These are phyloP conservation scores for Himalopsyche anomala DNA, from an alignment of 2,888 invertebrate genomes.

Conservation along the genomic window DNA sequence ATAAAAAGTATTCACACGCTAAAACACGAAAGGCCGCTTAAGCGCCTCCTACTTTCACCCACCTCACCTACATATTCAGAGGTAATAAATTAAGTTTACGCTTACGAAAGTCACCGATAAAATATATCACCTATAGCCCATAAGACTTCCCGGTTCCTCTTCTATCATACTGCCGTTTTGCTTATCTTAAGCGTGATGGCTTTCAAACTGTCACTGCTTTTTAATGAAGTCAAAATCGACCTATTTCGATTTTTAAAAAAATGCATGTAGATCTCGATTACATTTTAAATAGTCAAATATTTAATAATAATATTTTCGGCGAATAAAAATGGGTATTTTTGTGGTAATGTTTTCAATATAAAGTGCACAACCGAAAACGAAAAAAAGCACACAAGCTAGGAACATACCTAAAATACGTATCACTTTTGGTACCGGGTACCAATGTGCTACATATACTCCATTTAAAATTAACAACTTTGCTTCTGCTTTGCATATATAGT, in stretches of 20 bases:
- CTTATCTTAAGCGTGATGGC: background rate
- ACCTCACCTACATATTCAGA: background rate
- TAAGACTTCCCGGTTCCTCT: background rate
- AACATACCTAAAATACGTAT: too few relatives aligned
- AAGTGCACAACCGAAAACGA: too few relatives aligned
- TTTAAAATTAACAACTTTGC: too few relatives aligned
- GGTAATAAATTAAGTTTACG: slow-evolving; percentile 30
- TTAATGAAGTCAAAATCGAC: slow-evolving; percentile 4
- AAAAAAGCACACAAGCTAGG: too few relatives aligned
- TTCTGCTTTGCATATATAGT: too few relatives aligned
- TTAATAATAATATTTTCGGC: too few relatives aligned
- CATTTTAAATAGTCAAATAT: too few relatives aligned
- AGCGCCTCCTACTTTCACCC: background rate
- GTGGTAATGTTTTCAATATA: too few relatives aligned
- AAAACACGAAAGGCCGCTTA: slow-evolving; percentile 10
- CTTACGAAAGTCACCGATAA: slow-evolving; percentile 26
- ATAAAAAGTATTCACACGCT: slow-evolving; percentile 22
- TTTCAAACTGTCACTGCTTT: background rate
- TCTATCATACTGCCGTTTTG: background rate
- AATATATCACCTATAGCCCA: slow-evolving; percentile 16
- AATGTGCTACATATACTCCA: too few relatives aligned
- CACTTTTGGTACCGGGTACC: too few relatives aligned
- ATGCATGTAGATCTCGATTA: too few relatives aligned
- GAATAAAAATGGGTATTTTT: too few relatives aligned
- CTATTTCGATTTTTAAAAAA: background rate